Base-by-base conservation (phyloP, 2,113 vertebrate species). In the Vombatus ursinus region DNA sequence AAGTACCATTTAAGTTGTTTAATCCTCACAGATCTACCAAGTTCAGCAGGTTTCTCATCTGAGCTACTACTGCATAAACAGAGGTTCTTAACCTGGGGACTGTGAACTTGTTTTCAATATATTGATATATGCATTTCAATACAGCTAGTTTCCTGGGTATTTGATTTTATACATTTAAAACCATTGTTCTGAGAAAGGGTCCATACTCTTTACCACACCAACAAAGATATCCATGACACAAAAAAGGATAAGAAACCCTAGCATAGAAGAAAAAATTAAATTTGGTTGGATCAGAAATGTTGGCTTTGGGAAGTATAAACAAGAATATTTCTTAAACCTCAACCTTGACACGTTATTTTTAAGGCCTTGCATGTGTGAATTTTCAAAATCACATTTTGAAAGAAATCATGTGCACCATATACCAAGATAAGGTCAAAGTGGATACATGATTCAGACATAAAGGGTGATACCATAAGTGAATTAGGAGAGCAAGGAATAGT, bases 1-100 rank as follows among this genome's bases (percentile, higher is more conserved):
- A 90, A 50, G 91, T 91, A 95, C 93, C 57, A 93, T 96, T 93
- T 89, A 52, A 95, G 91, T 92, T 61, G 94, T 93, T 90, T 52
- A 37, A 95, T 91, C 50, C n/a, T 44, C 68, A 84, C 16, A 84
- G 37, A 44, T 44, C n/a, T 84, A 22, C 2, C 19, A 44, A 44
- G n/a, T 2, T 84, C 68, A 77, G 68, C 6, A 77, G 37, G n/a
- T 77, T n/a, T 44, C 16, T 44, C 19, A 84, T 84, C 19, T 84
- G n/a, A 84, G n/a, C 19, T 84, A 68, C 61, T 68, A 68, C 14
- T 68, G 31, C 14, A 68, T n/a, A 8, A 19, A 16, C n/a, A 84
- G n/a, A 19, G 19, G 68, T 84, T 44, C n/a, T 44, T 84, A 84
- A 77, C 0, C 7, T 84, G 19, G 68, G n/a, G 19, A 84, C 68